Conservation (phyloP, 2,797 vertebrate species). For the Trachurus trachurus region DNA sequence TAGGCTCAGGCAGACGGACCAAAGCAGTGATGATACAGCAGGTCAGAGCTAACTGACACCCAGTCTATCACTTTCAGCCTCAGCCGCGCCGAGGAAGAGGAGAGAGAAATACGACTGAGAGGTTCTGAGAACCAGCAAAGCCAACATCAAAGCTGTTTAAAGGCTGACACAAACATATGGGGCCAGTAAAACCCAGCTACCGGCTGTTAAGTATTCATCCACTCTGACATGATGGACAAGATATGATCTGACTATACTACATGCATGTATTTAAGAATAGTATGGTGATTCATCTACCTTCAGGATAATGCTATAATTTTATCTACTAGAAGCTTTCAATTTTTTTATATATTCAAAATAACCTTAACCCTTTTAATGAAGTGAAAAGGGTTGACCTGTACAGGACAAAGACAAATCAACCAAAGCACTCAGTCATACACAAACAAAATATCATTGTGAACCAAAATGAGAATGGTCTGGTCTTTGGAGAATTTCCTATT, state of each 20-base stretch:
- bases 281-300: background rate
- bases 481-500: no score
- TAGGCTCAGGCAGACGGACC: constrained; percentile 30
- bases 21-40: constrained; percentile 25
- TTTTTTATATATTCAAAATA: background rate
- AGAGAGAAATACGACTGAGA: constrained; percentile 25
- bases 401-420: background rate
- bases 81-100: constrained; percentile 17
- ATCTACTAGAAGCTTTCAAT: no score
- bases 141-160: constrained; percentile 30
- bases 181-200: background rate
- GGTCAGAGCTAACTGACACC: constrained; percentile 43
- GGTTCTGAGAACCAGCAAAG: constrained; percentile 22
- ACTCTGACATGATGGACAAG: background rate
- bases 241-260: background rate
- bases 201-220: background rate
- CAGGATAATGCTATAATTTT: background rate
- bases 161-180: constrained; percentile 11
- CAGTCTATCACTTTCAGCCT: constrained; percentile 34
- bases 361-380: no score
- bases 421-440: background rate
- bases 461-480: no score
- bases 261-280: background rate
- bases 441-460: no score
- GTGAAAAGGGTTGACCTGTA: no score